These are phyloP conservation scores for Pachycephala philippinensis DNA, from an alignment of 2,113 vertebrate species.

Conservation along the genomic window DNA sequence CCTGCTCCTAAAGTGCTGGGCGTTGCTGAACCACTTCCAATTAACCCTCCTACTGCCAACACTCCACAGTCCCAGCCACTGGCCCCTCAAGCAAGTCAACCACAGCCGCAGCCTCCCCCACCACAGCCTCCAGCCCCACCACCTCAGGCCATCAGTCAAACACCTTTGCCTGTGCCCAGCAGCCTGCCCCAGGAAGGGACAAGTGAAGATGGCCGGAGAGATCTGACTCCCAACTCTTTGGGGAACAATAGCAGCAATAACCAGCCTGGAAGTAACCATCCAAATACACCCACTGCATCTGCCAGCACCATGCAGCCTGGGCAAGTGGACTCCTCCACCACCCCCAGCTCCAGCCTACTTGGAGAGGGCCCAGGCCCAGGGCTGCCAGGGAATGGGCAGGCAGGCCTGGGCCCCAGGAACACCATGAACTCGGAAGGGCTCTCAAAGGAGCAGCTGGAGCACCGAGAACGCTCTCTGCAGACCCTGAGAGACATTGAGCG, in stretches of 20 bases:
- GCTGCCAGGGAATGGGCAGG: conserved; percentile 42
- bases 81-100: conserved; percentile 57
- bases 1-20: conserved; percentile 76
- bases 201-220: conserved; percentile 67
- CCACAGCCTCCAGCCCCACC: conserved; percentile 53
- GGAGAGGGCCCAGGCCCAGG: conserved; percentile 63
- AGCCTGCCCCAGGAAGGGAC: conserved; percentile 60
- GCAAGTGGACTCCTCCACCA: conserved; percentile 37
- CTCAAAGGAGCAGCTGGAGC: conserved; percentile 96
- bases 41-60: conserved; percentile 77
- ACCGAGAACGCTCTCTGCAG: conserved; percentile 92
- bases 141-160: conserved; percentile 61
- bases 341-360: conserved; percentile 23
- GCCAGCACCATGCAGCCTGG: conserved; percentile 62
- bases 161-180: conserved; percentile 16
- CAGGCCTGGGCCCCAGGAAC: conserved; percentile 63
- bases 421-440: conserved; percentile 78
- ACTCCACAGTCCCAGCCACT: conserved; percentile 84
- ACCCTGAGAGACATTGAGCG: conserved; percentile 94
- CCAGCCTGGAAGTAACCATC: conserved; percentile 70
- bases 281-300: conserved; percentile 63
- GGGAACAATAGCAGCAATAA: conserved; percentile 68
- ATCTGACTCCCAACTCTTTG: conserved; percentile 76
- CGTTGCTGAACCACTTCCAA: conserved; percentile 78
- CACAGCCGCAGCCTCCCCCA: conserved; percentile 68